phyloP scores from a whole-genome alignment of 1,140 invertebrate species.

The Dermatophagoides farinae region DNA sequence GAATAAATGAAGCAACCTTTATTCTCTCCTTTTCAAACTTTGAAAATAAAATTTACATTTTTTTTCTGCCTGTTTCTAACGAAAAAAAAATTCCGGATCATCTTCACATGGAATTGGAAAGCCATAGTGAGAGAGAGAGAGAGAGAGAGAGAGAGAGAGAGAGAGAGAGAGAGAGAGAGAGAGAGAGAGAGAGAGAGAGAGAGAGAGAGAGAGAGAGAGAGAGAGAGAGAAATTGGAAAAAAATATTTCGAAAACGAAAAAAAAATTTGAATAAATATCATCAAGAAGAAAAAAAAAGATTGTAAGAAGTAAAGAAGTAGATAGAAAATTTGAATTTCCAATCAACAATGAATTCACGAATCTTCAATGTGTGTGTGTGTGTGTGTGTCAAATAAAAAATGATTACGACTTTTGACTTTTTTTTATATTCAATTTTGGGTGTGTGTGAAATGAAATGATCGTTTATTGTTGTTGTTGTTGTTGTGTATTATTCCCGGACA shows the following conservation, averaged over 20 bases:
- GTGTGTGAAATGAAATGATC: too few relatives aligned
- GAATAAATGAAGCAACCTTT: neutral
- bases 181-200: neutral
- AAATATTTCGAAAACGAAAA: neutral
- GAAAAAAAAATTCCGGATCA: too few relatives aligned
- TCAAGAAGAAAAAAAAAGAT: neutral
- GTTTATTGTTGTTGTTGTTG: too few relatives aligned
- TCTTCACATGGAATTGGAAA: neutral
- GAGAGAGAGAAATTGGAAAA: neutral
- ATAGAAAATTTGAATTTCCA: too few relatives aligned
- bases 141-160: slow-evolving; percentile 3
- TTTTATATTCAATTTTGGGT: too few relatives aligned
- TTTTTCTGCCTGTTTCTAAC: neutral
- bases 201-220: neutral
- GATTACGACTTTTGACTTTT: too few relatives aligned
- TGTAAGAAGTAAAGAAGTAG: neutral
- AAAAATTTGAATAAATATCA: neutral
- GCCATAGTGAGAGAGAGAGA: neutral
- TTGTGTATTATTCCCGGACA: too few relatives aligned
- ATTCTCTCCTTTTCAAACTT: too few relatives aligned
- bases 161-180: neutral
- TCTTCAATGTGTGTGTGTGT: too few relatives aligned
- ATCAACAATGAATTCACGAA: too few relatives aligned
- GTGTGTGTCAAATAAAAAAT: too few relatives aligned
- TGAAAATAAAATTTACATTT: neutral